Base-by-base conservation (phyloP, 2,113 vertebrate genomes). In the Psittacus erithacus region DNA sequence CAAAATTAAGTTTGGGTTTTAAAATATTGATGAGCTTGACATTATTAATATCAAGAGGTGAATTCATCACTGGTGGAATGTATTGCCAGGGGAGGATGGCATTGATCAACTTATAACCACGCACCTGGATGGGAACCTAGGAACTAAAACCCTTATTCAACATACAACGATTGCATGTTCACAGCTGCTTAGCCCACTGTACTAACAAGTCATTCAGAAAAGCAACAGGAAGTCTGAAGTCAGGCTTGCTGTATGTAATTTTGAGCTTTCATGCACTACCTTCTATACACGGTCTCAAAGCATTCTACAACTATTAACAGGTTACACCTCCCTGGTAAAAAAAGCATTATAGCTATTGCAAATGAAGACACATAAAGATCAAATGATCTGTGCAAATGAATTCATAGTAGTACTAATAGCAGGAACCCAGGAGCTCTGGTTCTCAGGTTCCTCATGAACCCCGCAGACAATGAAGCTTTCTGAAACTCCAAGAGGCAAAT, bases 21-120 rank as follows among this genome's bases (percentile, higher is more conserved):
- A 95, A 96, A 96, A 95, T 89, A 96, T 82, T 94, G 95, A 93
- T 91, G 94, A 78, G 59, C 86, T 93, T 93, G 69, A 75, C 80
- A 76, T 88, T 96, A 96, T 93, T 97, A 94, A 92, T 95, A 96
- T 97, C 79, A 88, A 80, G 87, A 79, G 29, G 59, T 33, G 47
- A 91, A 95, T 85, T 94, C 77, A 90, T 91, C 92, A 85, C 33
- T 92, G 53, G 59, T 90, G 74, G 52, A 91, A 78, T 71, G 33
- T 33, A 86, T 90, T 77, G 43, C 29, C n/a, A 65, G 38, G 17
- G 43, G 20, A 84, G 57, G 53, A 68, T 16, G 69, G 33, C 46
- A 69, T 3, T 52, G 91, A 90, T 90, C 70, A 93, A 38, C 27
- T 94, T 76, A 74, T 13, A 90, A 76, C 13, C 38, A 75, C 33